Percentiles rank a stretch among this genome's conserved stretches.
phyloP scores from a whole-genome alignment of 1,140 invertebrate species.

The Brachionus asplanchnoidis region DNA sequence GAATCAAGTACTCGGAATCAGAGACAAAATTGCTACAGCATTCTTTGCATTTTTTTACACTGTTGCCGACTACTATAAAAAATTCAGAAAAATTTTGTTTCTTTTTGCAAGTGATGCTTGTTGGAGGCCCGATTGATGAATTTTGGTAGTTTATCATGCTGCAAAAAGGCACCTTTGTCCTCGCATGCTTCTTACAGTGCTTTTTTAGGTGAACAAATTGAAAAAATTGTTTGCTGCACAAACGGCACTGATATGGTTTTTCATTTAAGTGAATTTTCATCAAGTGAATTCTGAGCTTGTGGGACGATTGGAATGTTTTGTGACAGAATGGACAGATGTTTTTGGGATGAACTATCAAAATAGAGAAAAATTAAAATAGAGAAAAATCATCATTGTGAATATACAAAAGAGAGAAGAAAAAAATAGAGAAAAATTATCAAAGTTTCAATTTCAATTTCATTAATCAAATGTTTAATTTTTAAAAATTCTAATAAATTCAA shows the following conservation, averaged over 20 bases:
- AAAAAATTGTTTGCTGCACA: not conserved
- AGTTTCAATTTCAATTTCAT: too few relatives aligned
- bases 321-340: not conserved
- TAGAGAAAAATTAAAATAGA: too few relatives aligned
- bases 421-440: too few relatives aligned
- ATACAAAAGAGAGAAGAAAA: too few relatives aligned
- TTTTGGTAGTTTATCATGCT: not conserved
- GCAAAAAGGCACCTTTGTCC: not conserved
- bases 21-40: not conserved
- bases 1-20: not conserved
- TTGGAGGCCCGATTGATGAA: not conserved
- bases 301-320: not conserved
- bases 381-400: too few relatives aligned
- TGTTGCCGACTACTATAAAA: not conserved
- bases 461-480: too few relatives aligned
- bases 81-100: not conserved
- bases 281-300: not conserved
- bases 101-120: not conserved
- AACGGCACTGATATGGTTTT: conserved; percentile 10
- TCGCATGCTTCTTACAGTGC: not conserved
- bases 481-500: too few relatives aligned
- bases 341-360: too few relatives aligned
- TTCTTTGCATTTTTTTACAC: not conserved
- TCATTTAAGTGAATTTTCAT: conserved; percentile 25
- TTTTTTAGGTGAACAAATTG: conserved; percentile 2